Percentiles rank a stretch among this genome's conserved stretches.
Conservation (phyloP, 2,888 invertebrate genomes). For the Miltochrista miniata region DNA sequence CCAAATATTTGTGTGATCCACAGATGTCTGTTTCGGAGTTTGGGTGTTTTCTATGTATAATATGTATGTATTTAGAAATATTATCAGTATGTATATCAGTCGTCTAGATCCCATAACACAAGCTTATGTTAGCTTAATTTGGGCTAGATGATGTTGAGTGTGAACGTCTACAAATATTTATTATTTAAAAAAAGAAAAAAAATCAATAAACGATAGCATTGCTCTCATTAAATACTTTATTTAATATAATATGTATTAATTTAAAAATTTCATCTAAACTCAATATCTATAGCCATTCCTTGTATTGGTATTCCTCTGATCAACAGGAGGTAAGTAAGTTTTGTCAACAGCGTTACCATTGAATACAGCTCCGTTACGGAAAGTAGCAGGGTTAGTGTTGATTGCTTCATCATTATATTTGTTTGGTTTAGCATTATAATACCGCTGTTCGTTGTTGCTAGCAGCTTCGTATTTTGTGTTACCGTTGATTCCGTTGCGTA, state of each 20-base stretch:
- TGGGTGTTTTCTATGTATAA: too few relatives aligned
- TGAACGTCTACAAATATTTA: too few relatives aligned
- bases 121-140: too few relatives aligned
- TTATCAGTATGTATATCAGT: too few relatives aligned
- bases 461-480: conserved; percentile 52
- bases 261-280: not conserved
- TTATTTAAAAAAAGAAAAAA: too few relatives aligned
- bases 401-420: conserved; percentile 13
- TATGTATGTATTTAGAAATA: too few relatives aligned
- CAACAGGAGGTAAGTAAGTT: conserved; percentile 56
- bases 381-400: not conserved
- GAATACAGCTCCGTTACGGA: conserved; percentile 45
- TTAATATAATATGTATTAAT: not conserved
- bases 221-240: not conserved
- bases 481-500: not conserved
- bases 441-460: conserved; percentile 15
- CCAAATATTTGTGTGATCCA: too few relatives aligned
- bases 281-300: conserved; percentile 49
- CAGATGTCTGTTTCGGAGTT: too few relatives aligned
- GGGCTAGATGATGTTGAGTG: too few relatives aligned
- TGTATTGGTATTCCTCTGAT: conserved; percentile 40
- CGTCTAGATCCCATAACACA: too few relatives aligned
- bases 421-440: conserved; percentile 22
- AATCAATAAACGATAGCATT: too few relatives aligned
- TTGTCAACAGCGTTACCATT: conserved; percentile 37